Base-by-base conservation (phyloP, 1,140 invertebrate genomes). In the Globodera ellingtonae region DNA sequence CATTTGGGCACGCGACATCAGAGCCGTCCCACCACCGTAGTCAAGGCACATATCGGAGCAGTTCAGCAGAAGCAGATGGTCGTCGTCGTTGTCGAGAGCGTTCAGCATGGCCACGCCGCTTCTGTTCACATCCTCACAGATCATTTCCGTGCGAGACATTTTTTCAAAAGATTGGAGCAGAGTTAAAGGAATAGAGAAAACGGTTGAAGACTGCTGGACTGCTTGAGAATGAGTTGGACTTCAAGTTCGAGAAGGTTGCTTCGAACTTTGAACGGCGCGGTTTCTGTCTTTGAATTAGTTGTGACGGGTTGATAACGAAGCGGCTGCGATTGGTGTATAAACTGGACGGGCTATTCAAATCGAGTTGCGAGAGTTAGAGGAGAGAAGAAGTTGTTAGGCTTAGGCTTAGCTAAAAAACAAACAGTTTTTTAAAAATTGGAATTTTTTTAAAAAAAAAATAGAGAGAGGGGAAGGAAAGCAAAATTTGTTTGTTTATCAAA, bases 91-190 rank as follows among this genome's bases (percentile, higher is more conserved):
- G 46, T 56, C 18, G 15, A 62, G 6, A 15, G 18, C 18, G 15
- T 62, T 62, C 56, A 18, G 56, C 56, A 62, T 6, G 56, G 56
- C 56, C 13, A 15, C 56, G 8, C 52, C 56, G 8, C 21, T 75
- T 75, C 47, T 56, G 65, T 75, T 75, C 73, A 75, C 73, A 56
- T 75, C 75, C 21, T 77, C 75, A 48, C 75, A 77, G 3, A 77
- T 77, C 48, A 69, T 77, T 62, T 67, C 69, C 10, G 48, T 47
- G 50, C 75, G 67, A n/a, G 67, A 70, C 67, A 70, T 70, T 70
- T 70, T 35, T 70, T 67, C 66, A 18, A 21, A 70, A 18, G 56
- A 18, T 62, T 62, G 10, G 50, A 62, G 56, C 5, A 62, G 56
- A 62, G 56, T 6, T 15, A 59, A 59, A 18, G 56, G 18, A 18